Conservation (phyloP, 1,140 invertebrate species). For the Melipona quadrifasciata region DNA sequence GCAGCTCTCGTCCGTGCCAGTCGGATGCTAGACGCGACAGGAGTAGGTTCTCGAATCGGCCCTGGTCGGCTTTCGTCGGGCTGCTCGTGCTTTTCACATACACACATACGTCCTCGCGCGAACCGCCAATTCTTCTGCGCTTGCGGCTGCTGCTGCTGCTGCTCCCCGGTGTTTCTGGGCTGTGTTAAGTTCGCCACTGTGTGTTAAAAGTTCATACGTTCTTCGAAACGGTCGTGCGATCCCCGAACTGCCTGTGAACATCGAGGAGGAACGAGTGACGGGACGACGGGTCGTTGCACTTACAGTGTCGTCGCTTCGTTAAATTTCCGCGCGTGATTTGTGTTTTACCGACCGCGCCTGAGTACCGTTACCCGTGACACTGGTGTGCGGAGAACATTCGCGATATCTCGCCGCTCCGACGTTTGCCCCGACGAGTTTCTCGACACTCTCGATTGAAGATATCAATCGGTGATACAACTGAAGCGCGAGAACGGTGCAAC, state of each 20-base stretch:
- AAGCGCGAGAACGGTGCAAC: not conserved
- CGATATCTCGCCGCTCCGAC: not conserved
- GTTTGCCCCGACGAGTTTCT: no score
- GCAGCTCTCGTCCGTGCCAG: constrained; percentile 64
- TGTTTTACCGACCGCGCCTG: constrained; percentile 33
- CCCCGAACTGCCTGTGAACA: not conserved
- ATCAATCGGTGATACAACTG: not conserved
- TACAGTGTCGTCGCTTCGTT: constrained; percentile 10
- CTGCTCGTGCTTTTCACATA: not conserved
- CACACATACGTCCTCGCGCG: no score
- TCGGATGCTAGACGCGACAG: constrained; percentile 64
- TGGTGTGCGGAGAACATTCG: not conserved
- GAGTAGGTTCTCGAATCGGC: constrained; percentile 48
- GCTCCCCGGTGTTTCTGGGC: no score
- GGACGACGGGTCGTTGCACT: constrained; percentile 45
- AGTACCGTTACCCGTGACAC: constrained; percentile 46
- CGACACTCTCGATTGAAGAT: no score
- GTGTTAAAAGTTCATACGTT: not conserved
- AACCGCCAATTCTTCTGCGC: not conserved
- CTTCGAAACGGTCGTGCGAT: no score
- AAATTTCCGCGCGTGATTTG: constrained; percentile 31
- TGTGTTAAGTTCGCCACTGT: not conserved
- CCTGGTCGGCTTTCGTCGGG: constrained; percentile 48
- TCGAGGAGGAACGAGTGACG: not conserved
- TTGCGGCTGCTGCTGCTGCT: not conserved